Evolutionary conservation across 2,797 vertebrate species (phyloP), one percentile per base, ranked within the genome.

Genomic region (Mycteria americana): DNA sequence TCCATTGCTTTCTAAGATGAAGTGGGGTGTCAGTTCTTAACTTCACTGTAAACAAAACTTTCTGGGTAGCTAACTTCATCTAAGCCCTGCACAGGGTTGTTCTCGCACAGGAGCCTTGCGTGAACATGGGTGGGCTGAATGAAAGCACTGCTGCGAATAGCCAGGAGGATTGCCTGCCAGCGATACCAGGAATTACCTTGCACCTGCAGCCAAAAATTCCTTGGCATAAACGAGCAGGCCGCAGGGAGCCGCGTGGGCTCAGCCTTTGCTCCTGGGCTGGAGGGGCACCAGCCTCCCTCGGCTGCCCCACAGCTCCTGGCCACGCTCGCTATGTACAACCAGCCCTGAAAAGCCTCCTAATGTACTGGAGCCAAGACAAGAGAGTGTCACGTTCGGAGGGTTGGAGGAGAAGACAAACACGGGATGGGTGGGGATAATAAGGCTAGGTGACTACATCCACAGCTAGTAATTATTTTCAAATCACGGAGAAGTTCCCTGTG

Each of bases 391-490:
- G 0, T 85, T 85, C 8, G 4, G 18, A 51, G 41, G 50, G 6
- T 2, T 85, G 60, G 68, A 85, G 65, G 57, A 88, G 83, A 84
- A n/a, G 62, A 67, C 62, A 88, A 84, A 88, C 77, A 81, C 0
- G 50, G 79, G 64, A 39, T 86, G 73, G 86, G 83, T 81, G 10
- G 30, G 57, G 76, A 63, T 95, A 88, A 88, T 88, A 51, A 90
- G 73, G n/a, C 28, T 63, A 54, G 28, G 35, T 84, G 80, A 68
- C 65, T 88, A 63, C 28, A 48, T n/a, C 69, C 83, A 56, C 51
- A 86, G 48, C 62, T 91, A 84, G 62, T 90, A 95, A 96, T 95
- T 95, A 63, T 48, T 89, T 93, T 78, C 76, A 81, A 53, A 84
- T 53, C 19, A 60, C 5, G 33, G 60, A 65, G 54, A 92, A 83